phyloP scores from a whole-genome alignment of 2,113 vertebrate species.

The Gulo gulo region DNA sequence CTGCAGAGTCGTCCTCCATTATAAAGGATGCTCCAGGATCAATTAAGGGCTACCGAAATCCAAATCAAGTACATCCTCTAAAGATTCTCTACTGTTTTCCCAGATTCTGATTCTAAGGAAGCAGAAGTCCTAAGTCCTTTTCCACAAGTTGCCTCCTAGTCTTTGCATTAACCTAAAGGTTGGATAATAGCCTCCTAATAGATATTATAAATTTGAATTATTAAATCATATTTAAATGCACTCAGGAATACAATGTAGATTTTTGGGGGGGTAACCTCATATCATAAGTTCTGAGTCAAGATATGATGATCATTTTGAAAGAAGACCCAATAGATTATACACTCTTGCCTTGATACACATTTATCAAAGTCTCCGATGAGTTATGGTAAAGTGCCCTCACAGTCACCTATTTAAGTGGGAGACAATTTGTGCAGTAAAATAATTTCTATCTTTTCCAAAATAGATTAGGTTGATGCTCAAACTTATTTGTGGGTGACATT shows the following conservation, averaged over 20 bases:
- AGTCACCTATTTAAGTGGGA: not conserved
- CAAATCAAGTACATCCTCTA: not conserved
- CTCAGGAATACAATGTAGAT: not conserved
- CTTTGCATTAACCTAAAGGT: not conserved
- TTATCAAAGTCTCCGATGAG: not conserved
- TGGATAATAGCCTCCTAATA: not conserved
- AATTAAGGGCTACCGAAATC: not conserved
- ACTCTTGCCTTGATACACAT: not conserved
- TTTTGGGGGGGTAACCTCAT: not conserved
- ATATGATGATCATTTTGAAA: not conserved
- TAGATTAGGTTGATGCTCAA: not conserved
- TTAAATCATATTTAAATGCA: not conserved
- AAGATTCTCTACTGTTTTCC: not conserved
- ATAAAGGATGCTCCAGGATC: not conserved
- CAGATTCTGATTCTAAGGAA: not conserved
- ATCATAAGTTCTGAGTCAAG: too few species aligned
- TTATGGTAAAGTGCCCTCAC: not conserved
- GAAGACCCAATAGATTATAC: fast-evolving
- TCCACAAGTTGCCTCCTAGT: not conserved
- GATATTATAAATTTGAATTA: not conserved
- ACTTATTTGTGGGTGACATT: not conserved
- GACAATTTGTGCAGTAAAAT: not conserved
- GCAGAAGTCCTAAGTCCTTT: not conserved
- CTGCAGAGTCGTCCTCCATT: not conserved
- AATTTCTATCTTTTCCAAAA: not conserved